A percentile compares a stretch with the other conserved stretches of the same genome.
These are phyloP conservation scores for Callithrix jacchus DNA, from an alignment of 2,113 vertebrate species.

Conservation along the genomic window DNA sequence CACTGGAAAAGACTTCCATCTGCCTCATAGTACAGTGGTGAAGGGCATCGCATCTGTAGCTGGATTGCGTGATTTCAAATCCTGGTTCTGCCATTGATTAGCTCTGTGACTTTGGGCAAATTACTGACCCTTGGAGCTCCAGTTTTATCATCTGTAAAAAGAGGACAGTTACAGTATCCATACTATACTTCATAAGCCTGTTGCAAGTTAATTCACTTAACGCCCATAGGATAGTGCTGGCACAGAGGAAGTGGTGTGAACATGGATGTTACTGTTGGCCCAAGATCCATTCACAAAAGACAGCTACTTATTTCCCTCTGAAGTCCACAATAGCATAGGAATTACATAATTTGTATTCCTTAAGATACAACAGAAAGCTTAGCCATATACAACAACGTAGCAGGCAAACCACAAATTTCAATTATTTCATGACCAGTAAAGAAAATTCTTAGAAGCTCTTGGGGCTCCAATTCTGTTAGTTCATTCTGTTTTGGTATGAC, in stretches of 20 bases:
- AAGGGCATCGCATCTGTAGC: not conserved
- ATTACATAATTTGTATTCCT: slow-evolving; percentile 15
- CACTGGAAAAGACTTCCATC: not conserved
- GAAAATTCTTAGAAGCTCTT: slow-evolving; percentile 3
- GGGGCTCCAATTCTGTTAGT: not conserved
- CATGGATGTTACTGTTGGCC: not conserved
- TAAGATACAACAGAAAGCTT: slow-evolving; percentile 3
- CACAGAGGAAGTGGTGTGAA: not conserved
- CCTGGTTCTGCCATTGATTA: not conserved
- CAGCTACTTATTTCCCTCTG: slow-evolving; percentile 10
- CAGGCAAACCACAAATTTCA: not conserved
- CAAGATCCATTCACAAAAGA: not conserved
- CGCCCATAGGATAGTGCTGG: not conserved
- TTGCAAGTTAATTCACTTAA: not conserved
- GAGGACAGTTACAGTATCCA: not conserved
- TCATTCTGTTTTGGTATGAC: not conserved
- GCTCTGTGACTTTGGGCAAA: not conserved
- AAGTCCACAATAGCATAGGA: not conserved
- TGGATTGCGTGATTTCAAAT: not conserved
- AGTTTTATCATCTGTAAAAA: not conserved
- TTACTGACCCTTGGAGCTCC: not conserved
- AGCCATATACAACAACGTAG: not conserved
- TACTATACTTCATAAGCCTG: not conserved
- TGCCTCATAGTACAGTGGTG: not conserved
- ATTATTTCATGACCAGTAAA: not conserved